A percentile compares a stretch with the other conserved stretches of the same genome.
Evolutionary conservation across 2,113 vertebrate species (phyloP).

Genomic region (Ctenodactylus gundi): DNA sequence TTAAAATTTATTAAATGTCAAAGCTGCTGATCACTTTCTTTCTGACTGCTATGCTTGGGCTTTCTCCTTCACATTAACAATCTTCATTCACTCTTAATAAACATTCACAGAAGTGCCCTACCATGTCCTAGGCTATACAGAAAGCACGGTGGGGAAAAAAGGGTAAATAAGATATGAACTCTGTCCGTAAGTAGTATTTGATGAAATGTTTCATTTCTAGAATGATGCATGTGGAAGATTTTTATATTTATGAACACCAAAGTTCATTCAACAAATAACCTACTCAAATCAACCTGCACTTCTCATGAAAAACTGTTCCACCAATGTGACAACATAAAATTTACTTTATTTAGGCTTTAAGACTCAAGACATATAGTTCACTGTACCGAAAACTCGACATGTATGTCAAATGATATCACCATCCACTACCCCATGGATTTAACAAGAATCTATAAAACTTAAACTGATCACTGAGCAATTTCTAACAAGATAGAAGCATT

Average conservation of each 20-base stretch:
- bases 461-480: background rate
- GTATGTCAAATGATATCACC: background rate
- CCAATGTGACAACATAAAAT: background rate
- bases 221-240: too few species aligned
- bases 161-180: background rate
- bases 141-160: background rate
- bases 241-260: background rate
- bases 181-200: background rate
- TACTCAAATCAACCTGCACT: background rate
- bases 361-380: constrained; percentile 18
- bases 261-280: constrained; percentile 20
- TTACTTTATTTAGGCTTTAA: background rate
- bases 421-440: background rate
- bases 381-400: background rate
- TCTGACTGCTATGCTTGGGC: background rate
- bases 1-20: background rate
- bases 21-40: background rate
- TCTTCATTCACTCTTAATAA: background rate
- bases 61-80: background rate
- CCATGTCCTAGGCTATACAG: background rate
- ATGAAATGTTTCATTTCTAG: too few species aligned
- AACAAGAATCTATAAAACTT: constrained; percentile 23
- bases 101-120: background rate
- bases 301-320: constrained; percentile 12
- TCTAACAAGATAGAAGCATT: background rate